A percentile compares a stretch with the other conserved stretches of the same genome.
These are phyloP conservation scores for Euura lappo DNA, from an alignment of 1,140 invertebrate species.

Conservation along the genomic window DNA sequence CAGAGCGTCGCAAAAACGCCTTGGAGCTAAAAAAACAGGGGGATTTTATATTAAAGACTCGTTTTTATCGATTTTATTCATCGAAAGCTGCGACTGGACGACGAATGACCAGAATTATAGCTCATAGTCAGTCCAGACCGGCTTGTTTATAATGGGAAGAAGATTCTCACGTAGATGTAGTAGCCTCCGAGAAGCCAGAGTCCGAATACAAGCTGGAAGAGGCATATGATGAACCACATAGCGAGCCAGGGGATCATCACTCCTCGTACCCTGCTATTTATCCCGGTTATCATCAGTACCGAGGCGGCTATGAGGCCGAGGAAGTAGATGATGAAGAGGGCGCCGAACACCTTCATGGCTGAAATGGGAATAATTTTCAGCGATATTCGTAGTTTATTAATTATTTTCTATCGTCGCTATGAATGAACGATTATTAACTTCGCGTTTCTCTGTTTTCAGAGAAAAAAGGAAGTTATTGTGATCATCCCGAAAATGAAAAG, in stretches of 20 bases:
- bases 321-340: slow-evolving; percentile 77
- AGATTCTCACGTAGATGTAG: slow-evolving; percentile 83
- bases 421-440: too few species aligned
- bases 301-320: slow-evolving; percentile 70
- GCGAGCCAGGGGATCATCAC: slow-evolving; percentile 83
- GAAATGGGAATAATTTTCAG: slow-evolving; percentile 46
- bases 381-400: background rate
- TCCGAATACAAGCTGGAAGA: slow-evolving; percentile 81
- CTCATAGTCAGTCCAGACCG: too few species aligned
- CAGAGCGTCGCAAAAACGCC: slow-evolving; percentile 76
- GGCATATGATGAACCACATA: slow-evolving; percentile 70
- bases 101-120: slow-evolving; percentile 17
- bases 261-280: slow-evolving; percentile 73
- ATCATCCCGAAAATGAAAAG: too few species aligned
- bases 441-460: too few species aligned
- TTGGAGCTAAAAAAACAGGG: slow-evolving; percentile 71
- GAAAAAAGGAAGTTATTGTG: too few species aligned
- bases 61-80: slow-evolving; percentile 10
- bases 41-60: too few species aligned
- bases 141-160: background rate
- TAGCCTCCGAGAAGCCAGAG: slow-evolving; percentile 85
- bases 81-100: background rate
- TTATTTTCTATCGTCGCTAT: slow-evolving; percentile 12
- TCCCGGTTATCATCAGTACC: slow-evolving; percentile 64
- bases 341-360: slow-evolving; percentile 79